Evolutionary conservation across 92 coral and sea anemone genomes (phyloP).

Genomic region (Phenganax stokvisi): DNA sequence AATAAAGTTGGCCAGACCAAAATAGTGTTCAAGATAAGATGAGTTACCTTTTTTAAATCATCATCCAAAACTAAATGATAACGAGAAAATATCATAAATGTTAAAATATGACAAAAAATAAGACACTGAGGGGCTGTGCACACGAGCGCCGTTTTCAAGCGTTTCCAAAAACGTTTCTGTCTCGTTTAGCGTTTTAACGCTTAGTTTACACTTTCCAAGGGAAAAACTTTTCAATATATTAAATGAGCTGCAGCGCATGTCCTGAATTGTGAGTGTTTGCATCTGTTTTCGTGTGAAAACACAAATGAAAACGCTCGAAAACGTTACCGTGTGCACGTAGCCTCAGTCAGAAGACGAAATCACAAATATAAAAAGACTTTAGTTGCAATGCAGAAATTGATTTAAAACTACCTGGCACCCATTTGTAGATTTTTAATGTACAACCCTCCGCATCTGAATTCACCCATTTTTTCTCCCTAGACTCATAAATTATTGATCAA

Average conservation of each 20-base stretch:
- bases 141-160: too few relatives aligned
- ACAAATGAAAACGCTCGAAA: too few relatives aligned
- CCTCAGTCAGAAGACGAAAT: not conserved
- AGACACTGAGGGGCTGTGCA: too few relatives aligned
- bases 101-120: not conserved
- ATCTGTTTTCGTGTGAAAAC: too few relatives aligned
- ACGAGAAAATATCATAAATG: not conserved
- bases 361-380: not conserved
- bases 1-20: not conserved
- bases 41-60: constrained; percentile 16
- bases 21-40: not conserved
- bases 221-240: too few relatives aligned
- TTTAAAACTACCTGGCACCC: constrained; percentile 81
- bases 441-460: constrained; percentile 81
- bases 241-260: too few relatives aligned
- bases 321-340: too few relatives aligned
- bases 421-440: constrained; percentile 81
- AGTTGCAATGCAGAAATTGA: too few relatives aligned
- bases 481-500: not conserved
- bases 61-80: constrained; percentile 1
- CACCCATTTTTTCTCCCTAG: constrained; percentile 99
- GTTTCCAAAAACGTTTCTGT: too few relatives aligned
- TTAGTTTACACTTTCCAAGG: too few relatives aligned
- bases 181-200: too few relatives aligned
- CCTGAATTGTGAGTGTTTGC: too few relatives aligned